Base-by-base conservation (phyloP, 1,140 invertebrate genomes). In the Plutomurus gul region DNA sequence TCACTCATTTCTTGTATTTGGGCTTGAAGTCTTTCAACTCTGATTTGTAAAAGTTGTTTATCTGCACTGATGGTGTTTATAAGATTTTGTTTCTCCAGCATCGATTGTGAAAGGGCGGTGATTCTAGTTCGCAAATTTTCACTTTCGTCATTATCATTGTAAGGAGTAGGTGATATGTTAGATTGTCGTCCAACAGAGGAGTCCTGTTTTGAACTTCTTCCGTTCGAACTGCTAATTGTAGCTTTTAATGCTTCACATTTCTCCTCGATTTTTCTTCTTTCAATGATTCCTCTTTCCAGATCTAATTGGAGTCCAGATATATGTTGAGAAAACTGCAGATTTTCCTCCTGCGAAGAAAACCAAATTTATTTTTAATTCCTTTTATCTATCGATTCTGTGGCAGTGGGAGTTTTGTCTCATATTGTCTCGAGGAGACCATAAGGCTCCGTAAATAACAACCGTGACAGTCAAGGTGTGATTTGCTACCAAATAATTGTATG, bases 281-380 rank as follows among this genome's bases (percentile, higher is more conserved):
- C 82, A 72, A 65, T 81, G 60, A 49, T 78, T 37, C 80, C 80
- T 20, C 78, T 40, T 60, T 83, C 82, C 6, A 83, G 30, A 22
- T 81, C 75, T 56, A 83, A 71, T 49, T 81, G 77, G 22, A 83
- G 40, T 4, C 76, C 60, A n/a, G 80, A 77, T 30, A 83, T 22
- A 11, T 78, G 74, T 71, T 83, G 82, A 22, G 80, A 80, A 16
- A 81, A 22, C 49, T 80, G 70, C 4, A 83, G 47, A 76, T 82
- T 81, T 75, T 83, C 82, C 56, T 81, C 80, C 74, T 82, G 71
- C n/a, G n/a, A n/a, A n/a, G n/a, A n/a, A n/a, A n/a, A n/a, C n/a
- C n/a, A n/a, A n/a, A n/a, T n/a, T n/a, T n/a, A n/a, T n/a, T n/a
- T n/a, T n/a, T n/a, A n/a, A n/a, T n/a, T n/a, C n/a, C n/a, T n/a